phyloP scores from a whole-genome alignment of 1,140 invertebrate genomes.

The Drosophila sproati region DNA sequence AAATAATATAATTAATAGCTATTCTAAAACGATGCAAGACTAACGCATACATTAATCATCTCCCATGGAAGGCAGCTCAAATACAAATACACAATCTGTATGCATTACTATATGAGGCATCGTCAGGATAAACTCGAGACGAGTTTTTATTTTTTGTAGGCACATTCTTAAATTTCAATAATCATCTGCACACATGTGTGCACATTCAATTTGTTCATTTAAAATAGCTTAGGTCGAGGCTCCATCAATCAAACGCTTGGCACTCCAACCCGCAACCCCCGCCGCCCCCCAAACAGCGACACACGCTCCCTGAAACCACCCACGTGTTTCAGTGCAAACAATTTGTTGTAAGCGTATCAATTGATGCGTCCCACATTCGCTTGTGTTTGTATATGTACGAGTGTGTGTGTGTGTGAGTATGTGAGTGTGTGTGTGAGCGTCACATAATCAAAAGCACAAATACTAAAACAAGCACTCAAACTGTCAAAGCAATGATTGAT shows the following conservation, averaged over 20 bases:
- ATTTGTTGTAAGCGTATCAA: conserved; percentile 80
- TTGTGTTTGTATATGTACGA: not conserved
- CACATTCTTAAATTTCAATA: conserved; percentile 58
- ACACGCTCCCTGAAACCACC: conserved; percentile 10
- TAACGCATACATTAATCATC: too few relatives aligned
- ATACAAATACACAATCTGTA: not conserved
- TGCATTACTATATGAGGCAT: not conserved
- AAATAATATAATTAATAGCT: too few relatives aligned
- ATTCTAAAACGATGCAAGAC: too few relatives aligned
- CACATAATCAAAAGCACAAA: conserved; percentile 83
- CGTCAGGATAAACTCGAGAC: too few relatives aligned
- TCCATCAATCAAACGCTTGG: conserved; percentile 68
- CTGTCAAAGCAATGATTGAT: conserved; percentile 83
- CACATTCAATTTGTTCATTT: conserved; percentile 78
- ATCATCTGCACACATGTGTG: conserved; percentile 42
- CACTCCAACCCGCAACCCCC: not conserved
- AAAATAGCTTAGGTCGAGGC: conserved; percentile 71
- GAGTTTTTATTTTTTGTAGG: not conserved
- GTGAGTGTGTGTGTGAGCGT: conserved; percentile 26
- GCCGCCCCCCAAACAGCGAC: not conserved
- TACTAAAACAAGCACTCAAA: conserved; percentile 83
- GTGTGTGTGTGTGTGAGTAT: conserved; percentile 24
- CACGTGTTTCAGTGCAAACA: conserved; percentile 65
- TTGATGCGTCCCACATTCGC: conserved; percentile 54
- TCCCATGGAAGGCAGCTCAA: too few relatives aligned